Evolutionary conservation across 2,797 vertebrate species (phyloP).

Genomic region (Synanceia verrucosa): DNA sequence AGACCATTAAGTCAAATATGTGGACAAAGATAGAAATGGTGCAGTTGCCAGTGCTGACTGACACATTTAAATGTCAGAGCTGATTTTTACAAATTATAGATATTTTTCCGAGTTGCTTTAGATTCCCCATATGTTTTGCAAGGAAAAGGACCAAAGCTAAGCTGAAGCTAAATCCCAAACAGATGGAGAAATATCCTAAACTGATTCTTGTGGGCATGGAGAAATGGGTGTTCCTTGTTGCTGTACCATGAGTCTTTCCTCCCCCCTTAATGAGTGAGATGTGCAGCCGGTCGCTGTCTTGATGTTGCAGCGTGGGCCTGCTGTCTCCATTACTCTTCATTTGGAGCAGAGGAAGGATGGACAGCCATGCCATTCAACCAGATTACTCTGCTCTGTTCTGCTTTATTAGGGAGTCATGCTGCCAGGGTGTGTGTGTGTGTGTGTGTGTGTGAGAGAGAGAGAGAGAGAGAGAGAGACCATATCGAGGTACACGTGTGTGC

Average conservation of each 20-base stretch:
- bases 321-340: constrained; percentile 61
- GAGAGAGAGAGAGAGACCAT: background rate
- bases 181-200: background rate
- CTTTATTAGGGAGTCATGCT: constrained; percentile 33
- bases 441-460: background rate
- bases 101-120: too few relatives aligned
- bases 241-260: background rate
- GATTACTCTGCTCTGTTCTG: constrained; percentile 45
- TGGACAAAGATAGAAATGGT: too few relatives aligned
- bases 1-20: too few relatives aligned
- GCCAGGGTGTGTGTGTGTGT: background rate
- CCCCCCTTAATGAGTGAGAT: constrained; percentile 3
- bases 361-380: constrained; percentile 23
- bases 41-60: too few relatives aligned
- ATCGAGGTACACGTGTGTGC: background rate
- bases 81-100: too few relatives aligned
- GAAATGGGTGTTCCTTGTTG: background rate
- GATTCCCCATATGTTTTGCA: background rate
- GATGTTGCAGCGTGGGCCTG: constrained; percentile 2
- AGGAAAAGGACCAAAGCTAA: rapidly evolving
- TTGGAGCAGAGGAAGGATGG: constrained; percentile 38
- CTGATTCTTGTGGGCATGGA: background rate
- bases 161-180: background rate
- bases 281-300: constrained; percentile 1
- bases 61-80: too few relatives aligned